Evolutionary conservation across 2,113 vertebrate species (phyloP).

Genomic region (Anolis carolinensis): DNA sequence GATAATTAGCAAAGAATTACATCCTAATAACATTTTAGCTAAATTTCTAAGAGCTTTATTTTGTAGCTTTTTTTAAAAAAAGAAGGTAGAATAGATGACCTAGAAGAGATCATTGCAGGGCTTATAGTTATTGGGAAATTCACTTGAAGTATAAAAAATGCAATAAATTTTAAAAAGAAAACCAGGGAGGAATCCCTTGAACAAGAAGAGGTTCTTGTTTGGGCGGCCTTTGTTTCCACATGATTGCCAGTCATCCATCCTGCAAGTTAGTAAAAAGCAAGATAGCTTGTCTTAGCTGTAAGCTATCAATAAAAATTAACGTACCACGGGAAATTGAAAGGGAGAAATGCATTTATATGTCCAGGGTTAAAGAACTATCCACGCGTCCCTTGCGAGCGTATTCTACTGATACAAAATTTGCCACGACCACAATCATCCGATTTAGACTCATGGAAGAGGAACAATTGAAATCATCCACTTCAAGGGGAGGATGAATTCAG

Average conservation of each 20-base stretch:
- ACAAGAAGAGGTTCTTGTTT: conserved; percentile 40
- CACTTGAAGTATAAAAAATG: conserved; percentile 9
- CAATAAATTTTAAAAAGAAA: not conserved
- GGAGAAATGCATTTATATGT: conserved; percentile 74
- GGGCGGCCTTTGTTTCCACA: conserved; percentile 49
- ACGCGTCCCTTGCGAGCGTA: conserved; percentile 54
- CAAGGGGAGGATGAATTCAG: too few relatives aligned
- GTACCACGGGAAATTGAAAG: conserved; percentile 79
- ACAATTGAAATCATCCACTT: too few relatives aligned
- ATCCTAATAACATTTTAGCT: too few relatives aligned
- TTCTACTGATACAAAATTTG: conserved; percentile 52
- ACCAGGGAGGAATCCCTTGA: not conserved
- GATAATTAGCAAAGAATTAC: too few relatives aligned
- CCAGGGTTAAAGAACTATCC: conserved; percentile 74
- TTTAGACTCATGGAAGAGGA: too few relatives aligned
- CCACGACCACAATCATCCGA: conserved; percentile 14
- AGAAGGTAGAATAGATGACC: not conserved
- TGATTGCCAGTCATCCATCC: conserved; percentile 69
- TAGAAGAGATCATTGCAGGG: not conserved
- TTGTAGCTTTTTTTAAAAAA: not conserved
- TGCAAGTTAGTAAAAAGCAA: conserved; percentile 79
- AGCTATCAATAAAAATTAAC: conserved; percentile 83
- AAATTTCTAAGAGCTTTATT: not conserved
- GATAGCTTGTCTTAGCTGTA: conserved; percentile 76
- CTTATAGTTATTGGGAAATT: not conserved